Evolutionary conservation across 2,888 invertebrate genomes (phyloP).

Genomic region (Taenaris catops): DNA sequence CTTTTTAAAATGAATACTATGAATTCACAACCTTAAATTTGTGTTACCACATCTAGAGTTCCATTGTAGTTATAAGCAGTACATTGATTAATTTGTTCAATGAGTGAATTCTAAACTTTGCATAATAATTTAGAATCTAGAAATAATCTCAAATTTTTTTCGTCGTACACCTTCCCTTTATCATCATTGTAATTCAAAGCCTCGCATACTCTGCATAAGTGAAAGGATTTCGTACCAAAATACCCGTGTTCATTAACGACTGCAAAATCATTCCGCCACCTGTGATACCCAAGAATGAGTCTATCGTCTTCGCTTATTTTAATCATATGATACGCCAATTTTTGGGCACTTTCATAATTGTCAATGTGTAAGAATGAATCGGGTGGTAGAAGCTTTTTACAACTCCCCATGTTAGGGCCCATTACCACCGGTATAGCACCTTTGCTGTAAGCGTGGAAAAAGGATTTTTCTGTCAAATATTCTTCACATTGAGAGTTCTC

Average conservation of each 20-base stretch:
- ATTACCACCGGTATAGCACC: slow-evolving; percentile 83
- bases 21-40: too few species aligned
- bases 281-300: slow-evolving; percentile 64
- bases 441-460: slow-evolving; percentile 82
- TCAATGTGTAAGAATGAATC: slow-evolving; percentile 81
- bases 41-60: too few species aligned
- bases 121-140: slow-evolving; percentile 31
- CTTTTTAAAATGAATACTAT: too few species aligned
- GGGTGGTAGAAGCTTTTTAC: slow-evolving; percentile 77
- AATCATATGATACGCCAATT: slow-evolving; percentile 73
- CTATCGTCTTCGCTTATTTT: slow-evolving; percentile 54
- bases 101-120: too few species aligned
- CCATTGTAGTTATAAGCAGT: too few species aligned
- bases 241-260: slow-evolving; percentile 84
- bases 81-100: too few species aligned
- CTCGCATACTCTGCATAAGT: slow-evolving; percentile 83
- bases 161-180: slow-evolving; percentile 34
- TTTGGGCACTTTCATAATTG: slow-evolving; percentile 65
- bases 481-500: slow-evolving; percentile 85
- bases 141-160: slow-evolving; percentile 32
- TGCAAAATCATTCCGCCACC: slow-evolving; percentile 80
- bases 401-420: slow-evolving; percentile 76
- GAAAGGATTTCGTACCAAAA: slow-evolving; percentile 78
- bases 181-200: slow-evolving; percentile 82
- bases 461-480: slow-evolving; percentile 86